phyloP scores from a whole-genome alignment of 2,113 vertebrate species.

The Dipodomys merriami region DNA sequence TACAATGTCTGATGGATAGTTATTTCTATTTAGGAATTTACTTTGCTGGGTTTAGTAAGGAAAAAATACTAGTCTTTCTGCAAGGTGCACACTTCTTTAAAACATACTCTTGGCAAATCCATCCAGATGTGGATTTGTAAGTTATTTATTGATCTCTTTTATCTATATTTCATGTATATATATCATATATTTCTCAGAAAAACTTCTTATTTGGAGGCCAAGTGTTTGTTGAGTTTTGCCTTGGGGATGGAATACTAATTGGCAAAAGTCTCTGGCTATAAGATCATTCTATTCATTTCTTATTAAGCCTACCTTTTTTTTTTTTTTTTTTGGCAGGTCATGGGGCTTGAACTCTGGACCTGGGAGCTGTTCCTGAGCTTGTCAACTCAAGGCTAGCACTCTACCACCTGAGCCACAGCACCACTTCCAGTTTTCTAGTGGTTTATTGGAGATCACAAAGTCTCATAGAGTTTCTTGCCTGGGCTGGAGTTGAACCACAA shows the following conservation, averaged over 20 bases:
- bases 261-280: background rate
- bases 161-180: no score
- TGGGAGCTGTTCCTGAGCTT: no score
- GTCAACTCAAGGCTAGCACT: no score
- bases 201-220: conserved; percentile 13
- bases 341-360: no score
- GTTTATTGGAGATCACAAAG: no score
- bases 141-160: background rate
- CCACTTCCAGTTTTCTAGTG: no score
- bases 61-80: conserved; percentile 32
- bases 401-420: no score
- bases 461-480: no score
- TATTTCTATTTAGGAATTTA: background rate
- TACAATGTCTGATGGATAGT: background rate
- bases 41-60: background rate
- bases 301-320: background rate
- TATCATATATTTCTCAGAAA: background rate
- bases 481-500: no score
- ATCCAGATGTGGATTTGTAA: background rate
- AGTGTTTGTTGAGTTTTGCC: background rate
- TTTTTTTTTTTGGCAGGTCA: no score
- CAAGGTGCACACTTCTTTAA: conserved; percentile 39
- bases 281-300: background rate
- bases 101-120: background rate
- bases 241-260: background rate